Conservation (phyloP, 2,113 vertebrate genomes). For the Perca flavescens region DNA sequence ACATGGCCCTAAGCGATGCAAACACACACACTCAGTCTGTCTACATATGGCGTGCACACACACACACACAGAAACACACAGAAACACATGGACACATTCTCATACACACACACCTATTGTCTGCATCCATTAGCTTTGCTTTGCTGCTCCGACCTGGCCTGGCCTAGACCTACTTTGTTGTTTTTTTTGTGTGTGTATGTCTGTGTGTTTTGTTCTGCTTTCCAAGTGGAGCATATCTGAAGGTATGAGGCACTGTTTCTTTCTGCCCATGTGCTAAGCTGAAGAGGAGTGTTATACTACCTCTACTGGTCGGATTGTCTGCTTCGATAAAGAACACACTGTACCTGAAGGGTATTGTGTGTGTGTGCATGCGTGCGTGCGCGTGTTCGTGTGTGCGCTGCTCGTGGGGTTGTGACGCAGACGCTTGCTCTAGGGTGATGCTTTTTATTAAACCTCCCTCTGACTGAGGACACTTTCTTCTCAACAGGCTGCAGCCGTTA, state of each 20-base stretch:
- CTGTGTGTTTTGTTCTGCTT: slow-evolving; percentile 34
- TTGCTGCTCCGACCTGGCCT: slow-evolving; percentile 65
- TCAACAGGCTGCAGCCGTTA: not conserved
- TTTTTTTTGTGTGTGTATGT: slow-evolving; percentile 15
- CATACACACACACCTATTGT: slow-evolving; percentile 60
- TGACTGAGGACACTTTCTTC: slow-evolving; percentile 22
- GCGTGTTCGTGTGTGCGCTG: not conserved
- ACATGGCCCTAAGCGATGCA: slow-evolving; percentile 25
- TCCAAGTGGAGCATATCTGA: slow-evolving; percentile 52
- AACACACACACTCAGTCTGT: slow-evolving; percentile 28
- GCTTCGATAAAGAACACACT: slow-evolving; percentile 53
- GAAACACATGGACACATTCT: slow-evolving; percentile 11
- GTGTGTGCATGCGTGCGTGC: slow-evolving; percentile 19
- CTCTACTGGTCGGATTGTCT: slow-evolving; percentile 46
- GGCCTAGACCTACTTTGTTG: slow-evolving; percentile 64
- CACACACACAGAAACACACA: not conserved
- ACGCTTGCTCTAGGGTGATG: slow-evolving; percentile 37
- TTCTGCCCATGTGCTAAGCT: slow-evolving; percentile 29
- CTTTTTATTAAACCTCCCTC: slow-evolving; percentile 55
- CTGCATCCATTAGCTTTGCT: slow-evolving; percentile 70
- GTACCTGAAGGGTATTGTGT: slow-evolving; percentile 20
- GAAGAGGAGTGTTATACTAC: not conserved
- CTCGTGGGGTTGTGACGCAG: not conserved
- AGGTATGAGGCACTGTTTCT: slow-evolving; percentile 46
- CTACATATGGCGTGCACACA: slow-evolving; percentile 21